Base-by-base conservation (phyloP, 2,797 vertebrate genomes). In the Anguilla anguilla region DNA sequence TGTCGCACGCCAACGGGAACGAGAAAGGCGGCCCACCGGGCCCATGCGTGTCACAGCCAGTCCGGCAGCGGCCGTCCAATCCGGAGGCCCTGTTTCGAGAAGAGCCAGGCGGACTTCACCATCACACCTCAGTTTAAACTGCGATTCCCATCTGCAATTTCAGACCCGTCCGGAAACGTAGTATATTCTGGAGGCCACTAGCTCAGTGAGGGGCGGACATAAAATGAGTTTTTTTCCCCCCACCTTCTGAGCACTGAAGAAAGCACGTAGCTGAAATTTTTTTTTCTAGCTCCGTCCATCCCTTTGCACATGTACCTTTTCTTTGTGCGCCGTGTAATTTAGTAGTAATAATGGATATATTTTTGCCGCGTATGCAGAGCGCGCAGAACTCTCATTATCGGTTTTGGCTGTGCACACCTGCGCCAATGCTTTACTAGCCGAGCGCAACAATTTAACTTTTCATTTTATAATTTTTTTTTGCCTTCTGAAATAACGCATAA, bases 41-140 rank as follows among this genome's bases (percentile, higher is more conserved):
- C 49, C 82, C 1, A 39, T 64, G n/a, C 46, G 64, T 51, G 53
- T 35, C 82, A 83, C 46, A 64, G 46, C n/a, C 61, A 59, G 49
- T 49, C 64, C 55, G 69, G 57, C 84, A 88, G 64, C 79, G 86
- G 84, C 87, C 79, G 5, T 17, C 39, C 72, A 79, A 67, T 85
- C 64, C 85, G 15, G 3, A 5, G 31, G 31, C 39, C 82, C 6
- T 13, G 11, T 53, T 53, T 1, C 2, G 11, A 53, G 7, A 53
- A 53, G 11, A 39, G 39, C 39, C 39, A 39, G 39, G 39, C 39
- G 39, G 39, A 39, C 39, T 39, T 39, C 39, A 39, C n/a, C 43
- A 53, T 85, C 53, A 46, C 46, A 31, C 77, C 46, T 0, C 74
- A 28, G 7, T 53, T 15, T 72, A 46, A 74, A 86, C 74, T 59